Percentiles rank a stretch among this genome's conserved stretches.
phyloP scores from a whole-genome alignment of 2,113 vertebrate species.

The Takifugu flavidus region DNA sequence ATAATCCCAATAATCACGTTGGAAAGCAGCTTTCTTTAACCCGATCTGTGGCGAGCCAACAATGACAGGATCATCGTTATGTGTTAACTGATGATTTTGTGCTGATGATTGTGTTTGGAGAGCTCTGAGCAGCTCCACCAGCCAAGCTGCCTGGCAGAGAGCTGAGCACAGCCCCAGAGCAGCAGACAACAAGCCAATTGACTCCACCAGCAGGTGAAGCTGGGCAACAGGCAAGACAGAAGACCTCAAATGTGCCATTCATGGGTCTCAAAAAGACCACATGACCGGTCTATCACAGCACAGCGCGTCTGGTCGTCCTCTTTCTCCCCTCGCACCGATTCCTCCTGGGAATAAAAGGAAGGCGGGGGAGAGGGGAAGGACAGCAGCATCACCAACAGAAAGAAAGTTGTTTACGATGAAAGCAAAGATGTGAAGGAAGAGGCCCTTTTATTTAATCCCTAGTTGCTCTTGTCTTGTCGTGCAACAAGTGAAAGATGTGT shows the following conservation, averaged over 20 bases:
- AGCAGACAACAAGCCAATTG: slow-evolving; percentile 67
- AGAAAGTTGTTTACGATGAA: slow-evolving; percentile 80
- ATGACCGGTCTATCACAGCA: slow-evolving; percentile 33
- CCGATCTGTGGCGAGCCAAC: too few species aligned
- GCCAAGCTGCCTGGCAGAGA: slow-evolving; percentile 48
- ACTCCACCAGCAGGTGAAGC: slow-evolving; percentile 72
- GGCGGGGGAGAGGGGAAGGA: slow-evolving; percentile 45
- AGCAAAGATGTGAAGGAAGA: slow-evolving; percentile 74
- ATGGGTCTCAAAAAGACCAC: slow-evolving; percentile 55
- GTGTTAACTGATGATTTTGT: slow-evolving; percentile 57
- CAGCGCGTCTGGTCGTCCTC: slow-evolving; percentile 33
- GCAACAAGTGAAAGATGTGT: slow-evolving; percentile 72
- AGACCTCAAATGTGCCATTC: slow-evolving; percentile 68
- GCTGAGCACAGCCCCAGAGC: slow-evolving; percentile 61
- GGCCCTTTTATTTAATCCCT: slow-evolving; percentile 59
- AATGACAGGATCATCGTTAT: slow-evolving; percentile 25
- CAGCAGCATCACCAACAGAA: slow-evolving; percentile 68
- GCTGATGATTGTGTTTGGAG: slow-evolving; percentile 55
- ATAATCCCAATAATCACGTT: slow-evolving; percentile 37
- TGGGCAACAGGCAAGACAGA: slow-evolving; percentile 57
- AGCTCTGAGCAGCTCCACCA: slow-evolving; percentile 34
- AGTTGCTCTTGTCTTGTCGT: slow-evolving; percentile 45
- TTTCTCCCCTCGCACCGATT: slow-evolving; percentile 14
- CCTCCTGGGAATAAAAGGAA: slow-evolving; percentile 43
- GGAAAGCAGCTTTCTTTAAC: slow-evolving; percentile 40